Evolutionary conservation across 2,113 vertebrate species (phyloP), one percentile per base, ranked within the genome.

Genomic region (Ciconia maguari): DNA sequence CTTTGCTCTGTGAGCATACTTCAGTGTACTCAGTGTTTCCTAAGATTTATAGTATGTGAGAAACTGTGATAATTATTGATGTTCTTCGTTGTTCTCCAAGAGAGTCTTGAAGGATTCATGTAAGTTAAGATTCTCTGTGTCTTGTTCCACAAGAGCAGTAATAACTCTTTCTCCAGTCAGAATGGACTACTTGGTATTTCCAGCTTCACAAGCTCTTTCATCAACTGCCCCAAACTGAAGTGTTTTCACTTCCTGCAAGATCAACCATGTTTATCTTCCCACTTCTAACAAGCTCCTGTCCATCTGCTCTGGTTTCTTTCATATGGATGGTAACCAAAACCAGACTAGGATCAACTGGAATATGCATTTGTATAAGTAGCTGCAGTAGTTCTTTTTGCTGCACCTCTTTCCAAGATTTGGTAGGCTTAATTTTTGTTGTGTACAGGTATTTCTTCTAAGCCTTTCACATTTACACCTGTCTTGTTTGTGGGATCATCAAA

Each of bases 141-240:
- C 97, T 96, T 98, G 98, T 98, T 99, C 99, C 87, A 99, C 98
- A 96, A 99, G 96, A 20, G 98, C 98, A 2, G 98, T 99, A 97
- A 99, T 99, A 48, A 99, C 98, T 34, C 98, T 96, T 83, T 99
- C 98, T 96, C 99, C 95, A 12, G 98, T 99, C 95, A 99, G 89
- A 85, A 99, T 96, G 18, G 98, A 99, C 86, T 98, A 99, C 97
- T 99, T 99, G 92, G 98, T 99, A 98, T 99, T 99, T 91, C 98
- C 98, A n/a, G 98, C 98, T 97, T 99, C 99, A 10, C 98, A 98
- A 42, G 98, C 98, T 74, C 98, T 98, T 93, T 99, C 99, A 96
- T 99, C 99, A 94, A 98, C 98, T 19, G 98, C 98, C 29, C 98
- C 98, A 3, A 99, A 99, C 6, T 97, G 98, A 13, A 76, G 99